Percentiles rank a stretch among this genome's conserved stretches.
These are phyloP conservation scores for Podarcis muralis DNA, from an alignment of 2,113 vertebrate species.

Conservation along the genomic window DNA sequence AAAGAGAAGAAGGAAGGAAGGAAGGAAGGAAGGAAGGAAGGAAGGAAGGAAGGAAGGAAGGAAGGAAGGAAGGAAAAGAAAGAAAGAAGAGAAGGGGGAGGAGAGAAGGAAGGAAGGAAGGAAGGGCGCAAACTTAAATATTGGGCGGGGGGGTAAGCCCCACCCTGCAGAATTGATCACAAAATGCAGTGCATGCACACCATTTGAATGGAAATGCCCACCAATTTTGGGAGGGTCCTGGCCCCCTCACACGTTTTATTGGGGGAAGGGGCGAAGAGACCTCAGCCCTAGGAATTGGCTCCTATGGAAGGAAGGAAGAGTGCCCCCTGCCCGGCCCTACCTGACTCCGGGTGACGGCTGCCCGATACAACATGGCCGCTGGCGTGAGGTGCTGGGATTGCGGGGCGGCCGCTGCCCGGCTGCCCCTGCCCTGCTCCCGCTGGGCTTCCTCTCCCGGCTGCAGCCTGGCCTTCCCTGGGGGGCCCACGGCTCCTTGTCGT, in stretches of 20 bases:
- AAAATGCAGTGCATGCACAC: too few relatives aligned
- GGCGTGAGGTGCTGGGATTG: constrained; percentile 84
- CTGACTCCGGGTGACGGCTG: constrained; percentile 92
- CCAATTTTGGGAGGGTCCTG: too few relatives aligned
- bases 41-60: background rate
- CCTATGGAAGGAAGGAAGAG: background rate
- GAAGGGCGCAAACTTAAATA: background rate
- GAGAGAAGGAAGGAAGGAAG: too few relatives aligned
- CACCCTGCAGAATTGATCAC: too few relatives aligned
- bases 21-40: too few relatives aligned
- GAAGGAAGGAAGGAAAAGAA: background rate
- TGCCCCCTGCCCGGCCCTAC: constrained; percentile 60
- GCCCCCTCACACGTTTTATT: too few relatives aligned
- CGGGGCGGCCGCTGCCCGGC: constrained; percentile 51
- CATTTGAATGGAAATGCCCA: too few relatives aligned
- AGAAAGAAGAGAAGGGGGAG: background rate
- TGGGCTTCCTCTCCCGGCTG: constrained; percentile 80
- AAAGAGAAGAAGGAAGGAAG: too few relatives aligned
- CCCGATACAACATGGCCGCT: constrained; percentile 89
- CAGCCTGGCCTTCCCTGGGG: constrained; percentile 59
- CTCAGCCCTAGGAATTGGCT: too few relatives aligned
- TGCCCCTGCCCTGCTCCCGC: constrained; percentile 59
- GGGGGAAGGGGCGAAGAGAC: too few relatives aligned
- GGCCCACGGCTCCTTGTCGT: constrained; percentile 73
- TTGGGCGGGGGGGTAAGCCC: too few relatives aligned